phyloP scores from a whole-genome alignment of 2,113 vertebrate genomes.

The Corydoras maculifer region DNA sequence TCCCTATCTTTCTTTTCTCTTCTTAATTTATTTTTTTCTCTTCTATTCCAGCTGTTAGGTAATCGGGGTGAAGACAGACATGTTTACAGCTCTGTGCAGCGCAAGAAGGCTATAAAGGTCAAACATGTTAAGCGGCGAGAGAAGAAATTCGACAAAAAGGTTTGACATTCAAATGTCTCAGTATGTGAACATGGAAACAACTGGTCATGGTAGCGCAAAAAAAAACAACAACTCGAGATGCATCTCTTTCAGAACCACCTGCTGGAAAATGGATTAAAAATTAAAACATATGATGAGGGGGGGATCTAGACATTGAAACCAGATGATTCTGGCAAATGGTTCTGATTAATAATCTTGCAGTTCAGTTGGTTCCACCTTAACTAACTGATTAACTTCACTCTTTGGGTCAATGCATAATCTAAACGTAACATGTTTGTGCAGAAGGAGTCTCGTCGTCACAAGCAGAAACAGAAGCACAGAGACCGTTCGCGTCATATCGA shows the following conservation, averaged over 20 bases:
- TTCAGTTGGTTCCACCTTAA: too few relatives aligned
- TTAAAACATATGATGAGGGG: too few relatives aligned
- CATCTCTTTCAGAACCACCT: too few relatives aligned
- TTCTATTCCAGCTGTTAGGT: slow-evolving; percentile 68
- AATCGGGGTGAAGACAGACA: slow-evolving; percentile 80
- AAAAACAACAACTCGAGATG: too few relatives aligned
- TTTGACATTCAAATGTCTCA: slow-evolving; percentile 29
- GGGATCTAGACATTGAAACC: too few relatives aligned
- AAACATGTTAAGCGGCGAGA: slow-evolving; percentile 89
- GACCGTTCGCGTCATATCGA: slow-evolving; percentile 77
- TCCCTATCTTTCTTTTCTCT: background rate
- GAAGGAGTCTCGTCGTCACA: slow-evolving; percentile 88
- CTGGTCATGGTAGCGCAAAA: too few relatives aligned
- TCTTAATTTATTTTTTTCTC: background rate
- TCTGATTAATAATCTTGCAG: too few relatives aligned
- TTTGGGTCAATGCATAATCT: too few relatives aligned
- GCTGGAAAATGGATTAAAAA: too few relatives aligned
- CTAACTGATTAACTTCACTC: too few relatives aligned
- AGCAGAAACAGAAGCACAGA: slow-evolving; percentile 85
- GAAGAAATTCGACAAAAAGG: slow-evolving; percentile 89
- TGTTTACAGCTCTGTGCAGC: slow-evolving; percentile 72
- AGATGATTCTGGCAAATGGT: too few relatives aligned
- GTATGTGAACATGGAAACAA: too few relatives aligned
- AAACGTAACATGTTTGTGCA: slow-evolving; percentile 37
- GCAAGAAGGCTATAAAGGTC: slow-evolving; percentile 88